Evolutionary conservation across 37 sponge, comb jelly and placozoan species (phyloP), one percentile per base, ranked within the genome.

Genomic region (Chondrosia reniformis): DNA sequence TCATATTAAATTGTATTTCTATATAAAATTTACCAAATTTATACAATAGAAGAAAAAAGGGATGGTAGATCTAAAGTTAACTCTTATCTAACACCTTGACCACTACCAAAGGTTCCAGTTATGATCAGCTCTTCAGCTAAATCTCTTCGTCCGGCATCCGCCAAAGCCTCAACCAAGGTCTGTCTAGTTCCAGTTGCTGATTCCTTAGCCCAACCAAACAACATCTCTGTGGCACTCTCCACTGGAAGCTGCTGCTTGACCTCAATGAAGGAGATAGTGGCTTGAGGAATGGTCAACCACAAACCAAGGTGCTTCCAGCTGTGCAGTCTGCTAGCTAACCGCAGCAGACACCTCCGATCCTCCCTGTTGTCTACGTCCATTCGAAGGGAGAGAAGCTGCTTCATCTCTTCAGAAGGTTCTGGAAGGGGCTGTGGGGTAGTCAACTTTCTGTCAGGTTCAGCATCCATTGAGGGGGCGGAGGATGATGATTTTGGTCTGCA

Each of bases 21-120:
- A n/a, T n/a, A n/a, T n/a, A n/a, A n/a, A n/a, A n/a, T n/a, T n/a
- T n/a, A n/a, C n/a, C n/a, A n/a, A n/a, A n/a, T n/a, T n/a, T n/a
- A n/a, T n/a, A n/a, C n/a, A n/a, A n/a, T n/a, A n/a, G n/a, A n/a
- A n/a, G n/a, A n/a, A n/a, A n/a, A n/a, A n/a, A n/a, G n/a, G n/a
- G n/a, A n/a, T n/a, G n/a, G n/a, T n/a, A n/a, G n/a, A n/a, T n/a
- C n/a, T n/a, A n/a, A n/a, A n/a, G n/a, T n/a, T n/a, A n/a, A n/a
- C n/a, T n/a, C n/a, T n/a, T n/a, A n/a, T n/a, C n/a, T n/a, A n/a
- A n/a, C n/a, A n/a, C n/a, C n/a, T n/a, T n/a, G n/a, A n/a, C n/a
- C n/a, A n/a, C n/a, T n/a, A n/a, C n/a, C n/a, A n/a, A n/a, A n/a
- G 44, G 72, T 40, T 3, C 72, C 72, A 2, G 72, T 69, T 21